A percentile compares a stretch with the other conserved stretches of the same genome.
These are phyloP conservation scores for Calephelis perditalis DNA, from an alignment of 2,888 invertebrate species.

Conservation along the genomic window DNA sequence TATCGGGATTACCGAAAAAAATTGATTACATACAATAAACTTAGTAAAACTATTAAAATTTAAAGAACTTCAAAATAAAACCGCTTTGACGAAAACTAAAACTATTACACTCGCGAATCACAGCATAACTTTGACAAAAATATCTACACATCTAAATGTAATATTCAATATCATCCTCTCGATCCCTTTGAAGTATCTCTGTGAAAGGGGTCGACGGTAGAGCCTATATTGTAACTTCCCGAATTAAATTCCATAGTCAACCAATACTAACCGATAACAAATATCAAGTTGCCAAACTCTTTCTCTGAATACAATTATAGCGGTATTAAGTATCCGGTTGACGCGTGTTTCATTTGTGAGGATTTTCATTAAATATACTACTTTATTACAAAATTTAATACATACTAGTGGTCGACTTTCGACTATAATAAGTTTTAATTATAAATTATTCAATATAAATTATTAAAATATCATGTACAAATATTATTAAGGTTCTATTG, in stretches of 20 bases:
- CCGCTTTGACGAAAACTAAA: conserved; percentile 13
- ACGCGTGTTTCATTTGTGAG: conserved; percentile 1
- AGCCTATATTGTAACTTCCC: conserved; percentile 52
- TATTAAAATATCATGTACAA: too few species aligned
- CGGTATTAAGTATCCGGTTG: not conserved
- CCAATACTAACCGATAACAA: conserved; percentile 32
- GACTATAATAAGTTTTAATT: too few species aligned
- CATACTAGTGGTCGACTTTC: too few species aligned
- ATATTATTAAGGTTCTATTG: too few species aligned
- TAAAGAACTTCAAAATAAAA: not conserved
- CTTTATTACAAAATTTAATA: too few species aligned
- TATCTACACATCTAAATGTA: conserved; percentile 32
- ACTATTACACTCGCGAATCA: not conserved
- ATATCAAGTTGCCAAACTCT: conserved; percentile 18
- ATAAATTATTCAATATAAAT: too few species aligned
- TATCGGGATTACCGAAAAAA: too few species aligned
- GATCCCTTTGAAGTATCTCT: conserved; percentile 51
- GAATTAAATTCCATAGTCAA: conserved; percentile 56
- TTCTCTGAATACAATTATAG: conserved; percentile 13
- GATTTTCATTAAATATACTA: conserved; percentile 1
- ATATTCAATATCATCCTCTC: conserved; percentile 52
- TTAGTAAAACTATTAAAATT: too few species aligned
- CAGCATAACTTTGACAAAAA: conserved; percentile 15
- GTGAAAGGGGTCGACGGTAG: conserved; percentile 47
- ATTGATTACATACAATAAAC: too few species aligned